Percentiles rank a stretch among this genome's conserved stretches.
Evolutionary conservation across 2,888 invertebrate genomes (phyloP).

Genomic region (Acleris literana): DNA sequence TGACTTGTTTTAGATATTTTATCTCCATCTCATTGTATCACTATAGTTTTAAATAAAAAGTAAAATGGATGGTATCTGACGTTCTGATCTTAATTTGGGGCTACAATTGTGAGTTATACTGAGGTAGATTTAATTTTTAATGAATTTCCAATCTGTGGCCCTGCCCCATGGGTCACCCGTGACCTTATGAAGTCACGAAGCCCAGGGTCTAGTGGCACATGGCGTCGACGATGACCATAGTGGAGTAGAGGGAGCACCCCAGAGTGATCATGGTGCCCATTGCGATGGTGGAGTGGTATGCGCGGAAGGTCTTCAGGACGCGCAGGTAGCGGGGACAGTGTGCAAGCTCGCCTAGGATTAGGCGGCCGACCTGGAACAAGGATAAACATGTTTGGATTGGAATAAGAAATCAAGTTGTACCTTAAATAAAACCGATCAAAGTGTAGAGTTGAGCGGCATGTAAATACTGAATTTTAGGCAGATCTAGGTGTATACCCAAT

Average conservation of each 20-base stretch:
- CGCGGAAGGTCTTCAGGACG: conserved; percentile 89
- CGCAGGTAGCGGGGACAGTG: conserved; percentile 91
- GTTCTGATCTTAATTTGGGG: too few relatives aligned
- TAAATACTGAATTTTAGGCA: too few relatives aligned
- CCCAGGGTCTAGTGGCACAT: conserved; percentile 63
- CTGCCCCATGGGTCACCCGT: conserved; percentile 16
- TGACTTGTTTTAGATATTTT: too few relatives aligned
- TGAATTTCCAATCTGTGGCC: background rate
- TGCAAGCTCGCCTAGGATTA: conserved; percentile 87
- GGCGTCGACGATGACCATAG: conserved; percentile 76
- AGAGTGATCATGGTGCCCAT: conserved; percentile 88
- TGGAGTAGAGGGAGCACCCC: conserved; percentile 76
- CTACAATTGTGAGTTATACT: conserved; percentile 20
- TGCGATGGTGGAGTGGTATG: conserved; percentile 90
- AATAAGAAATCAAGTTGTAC: too few relatives aligned
- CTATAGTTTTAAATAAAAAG: background rate
- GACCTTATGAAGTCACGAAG: conserved; percentile 10
- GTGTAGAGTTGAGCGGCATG: too few relatives aligned
- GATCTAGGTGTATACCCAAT: too few relatives aligned
- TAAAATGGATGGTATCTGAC: background rate
- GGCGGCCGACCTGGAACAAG: conserved; percentile 85
- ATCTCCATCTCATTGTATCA: too few relatives aligned
- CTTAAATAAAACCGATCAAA: too few relatives aligned
- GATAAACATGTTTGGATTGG: conserved; percentile 19
- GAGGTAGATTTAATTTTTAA: conserved; percentile 29